A percentile compares a stretch with the other conserved stretches of the same genome.
Conservation (phyloP, 2,113 vertebrate species). For the Campylorhamphus procurvoides region DNA sequence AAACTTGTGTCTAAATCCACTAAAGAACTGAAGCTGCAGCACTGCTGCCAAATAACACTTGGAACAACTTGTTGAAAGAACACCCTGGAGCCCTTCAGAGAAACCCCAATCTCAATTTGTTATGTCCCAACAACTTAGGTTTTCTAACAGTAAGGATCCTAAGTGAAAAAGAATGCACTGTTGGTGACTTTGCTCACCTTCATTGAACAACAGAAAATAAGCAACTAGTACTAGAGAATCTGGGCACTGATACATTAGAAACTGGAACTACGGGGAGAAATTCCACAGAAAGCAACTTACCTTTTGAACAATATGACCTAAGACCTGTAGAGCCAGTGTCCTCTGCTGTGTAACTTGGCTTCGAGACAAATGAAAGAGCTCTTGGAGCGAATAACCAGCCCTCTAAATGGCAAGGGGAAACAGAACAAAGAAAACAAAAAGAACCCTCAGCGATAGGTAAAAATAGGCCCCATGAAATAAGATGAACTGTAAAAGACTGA, state of each 20-base stretch:
- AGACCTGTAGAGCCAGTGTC: slow-evolving; percentile 85
- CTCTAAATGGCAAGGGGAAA: slow-evolving; percentile 69
- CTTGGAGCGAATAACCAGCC: slow-evolving; percentile 96
- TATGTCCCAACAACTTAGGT: background rate
- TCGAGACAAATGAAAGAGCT: slow-evolving; percentile 93
- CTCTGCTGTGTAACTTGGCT: slow-evolving; percentile 94
- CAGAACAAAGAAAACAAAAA: background rate
- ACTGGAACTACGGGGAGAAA: background rate
- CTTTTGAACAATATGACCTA: slow-evolving; percentile 87
- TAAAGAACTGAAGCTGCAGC: background rate
- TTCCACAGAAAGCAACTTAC: slow-evolving; percentile 68
- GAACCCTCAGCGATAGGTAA: background rate
- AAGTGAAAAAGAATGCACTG: background rate
- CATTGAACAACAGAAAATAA: background rate
- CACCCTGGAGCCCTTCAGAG: background rate
- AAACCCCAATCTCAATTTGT: background rate
- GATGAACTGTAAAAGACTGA: background rate
- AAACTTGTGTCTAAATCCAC: background rate
- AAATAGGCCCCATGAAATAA: background rate
- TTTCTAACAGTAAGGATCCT: background rate
- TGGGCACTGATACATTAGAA: background rate
- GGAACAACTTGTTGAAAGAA: background rate
- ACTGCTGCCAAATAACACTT: background rate
- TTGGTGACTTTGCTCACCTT: background rate
- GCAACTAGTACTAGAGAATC: background rate